Conservation (phyloP, 2,113 vertebrate genomes). For the Marmota monax region DNA sequence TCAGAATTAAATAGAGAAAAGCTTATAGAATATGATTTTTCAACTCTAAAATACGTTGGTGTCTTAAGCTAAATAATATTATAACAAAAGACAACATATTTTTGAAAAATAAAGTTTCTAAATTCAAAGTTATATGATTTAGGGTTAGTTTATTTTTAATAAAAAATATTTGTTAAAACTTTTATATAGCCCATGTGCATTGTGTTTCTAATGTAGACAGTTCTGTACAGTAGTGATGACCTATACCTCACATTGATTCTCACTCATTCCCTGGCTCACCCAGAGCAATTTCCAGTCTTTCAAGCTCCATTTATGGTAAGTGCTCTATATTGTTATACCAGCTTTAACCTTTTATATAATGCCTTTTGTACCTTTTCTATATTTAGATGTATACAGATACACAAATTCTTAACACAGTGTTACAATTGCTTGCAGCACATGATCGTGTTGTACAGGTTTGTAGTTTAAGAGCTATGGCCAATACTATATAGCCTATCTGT, state of each 20-base stretch:
- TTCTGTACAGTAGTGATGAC: no score
- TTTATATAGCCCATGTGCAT: fast-evolving
- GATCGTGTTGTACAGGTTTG: neutral
- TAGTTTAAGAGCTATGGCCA: no score
- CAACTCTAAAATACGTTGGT: no score
- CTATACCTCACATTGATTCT: neutral
- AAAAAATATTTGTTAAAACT: neutral
- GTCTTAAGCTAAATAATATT: no score
- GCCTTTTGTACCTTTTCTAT: no score
- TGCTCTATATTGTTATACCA: no score
- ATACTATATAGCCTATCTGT: neutral
- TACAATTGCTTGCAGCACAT: neutral
- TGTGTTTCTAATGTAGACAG: neutral
- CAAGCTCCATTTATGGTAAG: neutral
- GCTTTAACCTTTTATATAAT: neutral
- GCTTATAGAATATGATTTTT: no score
- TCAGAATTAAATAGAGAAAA: no score
- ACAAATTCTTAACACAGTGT: no score
- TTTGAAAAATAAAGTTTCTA: neutral
- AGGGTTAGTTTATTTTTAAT: neutral
- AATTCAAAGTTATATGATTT: neutral
- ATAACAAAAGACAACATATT: no score
- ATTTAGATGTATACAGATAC: no score
- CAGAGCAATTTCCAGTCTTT: neutral
- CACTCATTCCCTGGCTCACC: neutral